Conservation (phyloP, 2,888 invertebrate genomes). For the Catocala nupta region DNA sequence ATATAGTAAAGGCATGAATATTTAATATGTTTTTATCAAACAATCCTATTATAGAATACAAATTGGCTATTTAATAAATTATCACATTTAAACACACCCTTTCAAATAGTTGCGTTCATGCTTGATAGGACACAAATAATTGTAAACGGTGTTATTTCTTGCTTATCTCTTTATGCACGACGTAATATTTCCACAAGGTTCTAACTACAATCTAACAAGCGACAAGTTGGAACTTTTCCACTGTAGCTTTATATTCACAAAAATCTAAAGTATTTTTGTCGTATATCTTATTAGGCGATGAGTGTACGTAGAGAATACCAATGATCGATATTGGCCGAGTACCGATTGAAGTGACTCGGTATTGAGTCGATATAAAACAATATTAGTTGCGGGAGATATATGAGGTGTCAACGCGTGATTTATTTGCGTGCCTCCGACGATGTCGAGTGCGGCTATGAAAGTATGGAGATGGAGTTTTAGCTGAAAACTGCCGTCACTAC, state of each 20-base stretch:
- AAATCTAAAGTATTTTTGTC: conserved; percentile 41
- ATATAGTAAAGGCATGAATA: conserved; percentile 14
- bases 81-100: conserved; percentile 14
- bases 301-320: conserved; percentile 49
- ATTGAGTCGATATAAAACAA: conserved; percentile 61
- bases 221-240: conserved; percentile 33
- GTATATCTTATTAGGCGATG: conserved; percentile 56
- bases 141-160: conserved; percentile 18
- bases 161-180: conserved; percentile 8
- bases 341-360: conserved; percentile 54
- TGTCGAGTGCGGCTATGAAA: conserved; percentile 23
- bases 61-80: conserved; percentile 16
- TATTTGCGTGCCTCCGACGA: conserved; percentile 64
- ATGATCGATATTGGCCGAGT: conserved; percentile 60
- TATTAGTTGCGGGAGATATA: conserved; percentile 74
- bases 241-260: conserved; percentile 22
- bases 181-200: conserved; percentile 26
- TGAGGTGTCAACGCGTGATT: conserved; percentile 78
- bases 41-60: conserved; percentile 17
- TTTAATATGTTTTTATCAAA: conserved; percentile 6
- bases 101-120: conserved; percentile 11
- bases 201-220: conserved; percentile 9
- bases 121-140: conserved; percentile 16
- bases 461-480: conserved; percentile 28
- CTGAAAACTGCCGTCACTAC: no score